Percentiles rank a stretch among this genome's conserved stretches.
Evolutionary conservation across 2,113 vertebrate genomes (phyloP).

Genomic region (Gopherus flavomarginatus): DNA sequence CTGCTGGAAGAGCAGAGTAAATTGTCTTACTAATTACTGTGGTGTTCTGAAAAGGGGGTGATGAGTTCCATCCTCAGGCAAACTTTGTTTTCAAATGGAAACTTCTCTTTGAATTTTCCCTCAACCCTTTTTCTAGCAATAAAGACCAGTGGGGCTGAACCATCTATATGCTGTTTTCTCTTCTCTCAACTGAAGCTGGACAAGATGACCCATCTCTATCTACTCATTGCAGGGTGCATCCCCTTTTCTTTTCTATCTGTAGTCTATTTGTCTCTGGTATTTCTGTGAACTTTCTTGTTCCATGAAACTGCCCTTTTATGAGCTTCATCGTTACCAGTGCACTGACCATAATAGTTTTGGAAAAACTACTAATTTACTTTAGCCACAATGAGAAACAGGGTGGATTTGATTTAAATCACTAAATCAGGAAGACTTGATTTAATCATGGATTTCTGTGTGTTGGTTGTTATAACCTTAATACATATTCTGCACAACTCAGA

Average conservation of each 20-base stretch:
- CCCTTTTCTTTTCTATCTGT: background rate
- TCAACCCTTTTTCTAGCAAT: background rate
- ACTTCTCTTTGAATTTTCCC: background rate
- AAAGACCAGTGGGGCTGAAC: background rate
- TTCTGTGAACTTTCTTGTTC: background rate
- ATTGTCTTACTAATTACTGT: fast-evolving
- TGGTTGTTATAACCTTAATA: too few relatives aligned
- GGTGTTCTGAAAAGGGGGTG: background rate
- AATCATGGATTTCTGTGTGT: too few relatives aligned
- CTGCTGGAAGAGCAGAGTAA: background rate
- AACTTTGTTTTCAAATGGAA: background rate
- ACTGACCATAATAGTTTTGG: background rate
- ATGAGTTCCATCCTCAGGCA: background rate
- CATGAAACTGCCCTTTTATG: background rate
- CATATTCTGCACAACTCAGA: too few relatives aligned
- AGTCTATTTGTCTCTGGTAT: fast-evolving
- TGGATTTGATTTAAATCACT: too few relatives aligned
- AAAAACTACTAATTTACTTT: background rate
- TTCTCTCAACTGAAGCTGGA: background rate
- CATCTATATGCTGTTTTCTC: background rate
- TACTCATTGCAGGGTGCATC: background rate
- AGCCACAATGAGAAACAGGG: background rate
- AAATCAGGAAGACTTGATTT: too few relatives aligned
- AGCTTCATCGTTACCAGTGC: background rate
- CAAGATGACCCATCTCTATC: background rate